Base-by-base conservation (phyloP, 2,888 invertebrate species). In the Catocala sponsa region DNA sequence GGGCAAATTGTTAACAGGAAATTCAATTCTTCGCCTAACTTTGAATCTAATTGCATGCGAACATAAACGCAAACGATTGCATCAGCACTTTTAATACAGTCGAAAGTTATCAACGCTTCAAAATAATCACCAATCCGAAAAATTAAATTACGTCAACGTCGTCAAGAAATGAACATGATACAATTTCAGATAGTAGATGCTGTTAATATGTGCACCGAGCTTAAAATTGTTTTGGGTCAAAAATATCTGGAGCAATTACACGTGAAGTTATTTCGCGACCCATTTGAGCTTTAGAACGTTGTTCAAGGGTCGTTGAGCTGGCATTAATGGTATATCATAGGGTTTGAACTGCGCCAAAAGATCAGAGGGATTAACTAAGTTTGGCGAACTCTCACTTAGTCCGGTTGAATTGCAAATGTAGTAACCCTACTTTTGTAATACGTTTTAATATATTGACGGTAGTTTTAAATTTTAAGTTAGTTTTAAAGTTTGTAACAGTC, bases 261-360 rank as follows among this genome's bases (percentile, higher is more conserved):
- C 78, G 81, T 75, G 54, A 82, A 82, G 68, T 78, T 81, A 82
- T 83, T 83, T 82, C 72, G 71, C 83, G 66, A 76, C 33, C 78
- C 83, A 83, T 83, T 83, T 76, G 72, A 65, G 68, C 74, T 59
- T 72, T 51, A 61, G 63, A 72, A 74, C 75, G 74, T 79, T 77
- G 79, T 75, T 70, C 70, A 75, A 68, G 78, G 81, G 63, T 78
- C 79, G 77, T 79, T 80, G 68, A 55, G 55, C 47, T 44, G 59
- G 11, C 59, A 52, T 63, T 73, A 76, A 78, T 76, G 60, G 64
- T 55, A 70, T 65, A 68, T 60, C 64, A 72, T 63, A 57, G 65
- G 54, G 48, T 63, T 60, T 32, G 47, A 73, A 63, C 53, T 55
- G 59, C 11, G 64, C 56, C 61, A 46, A 62, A 65, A 65, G 65